Evolutionary conservation across 2,797 vertebrate species (phyloP).

Genomic region (Okamejei kenojei): DNA sequence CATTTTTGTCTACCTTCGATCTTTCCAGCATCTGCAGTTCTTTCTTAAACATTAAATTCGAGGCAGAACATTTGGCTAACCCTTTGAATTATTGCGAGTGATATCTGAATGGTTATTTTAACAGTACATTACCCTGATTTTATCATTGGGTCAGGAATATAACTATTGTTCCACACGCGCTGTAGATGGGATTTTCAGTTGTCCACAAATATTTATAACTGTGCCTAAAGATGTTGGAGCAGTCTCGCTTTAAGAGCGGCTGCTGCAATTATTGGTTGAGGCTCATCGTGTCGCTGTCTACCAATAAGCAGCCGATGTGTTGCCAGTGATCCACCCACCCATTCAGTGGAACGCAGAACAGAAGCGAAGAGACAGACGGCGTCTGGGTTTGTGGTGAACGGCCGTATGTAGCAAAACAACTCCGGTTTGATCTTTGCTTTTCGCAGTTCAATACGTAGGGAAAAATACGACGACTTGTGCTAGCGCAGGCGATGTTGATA

Average conservation of each 20-base stretch:
- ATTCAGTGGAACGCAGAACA: background rate
- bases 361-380: background rate
- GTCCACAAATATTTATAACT: no score
- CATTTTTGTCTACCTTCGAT: no score
- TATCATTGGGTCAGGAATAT: no score
- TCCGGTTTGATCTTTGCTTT: background rate
- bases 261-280: slow-evolving; percentile 22
- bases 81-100: no score
- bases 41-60: no score
- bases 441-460: background rate
- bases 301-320: background rate
- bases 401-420: background rate
- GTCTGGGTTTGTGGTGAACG: background rate
- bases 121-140: no score
- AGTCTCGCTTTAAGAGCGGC: background rate
- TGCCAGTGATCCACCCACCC: background rate
- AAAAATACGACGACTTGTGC: no score
- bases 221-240: background rate
- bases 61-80: no score
- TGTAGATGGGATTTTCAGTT: no score
- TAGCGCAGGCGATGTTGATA: background rate
- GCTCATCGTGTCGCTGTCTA: slow-evolving; percentile 29
- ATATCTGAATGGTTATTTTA: no score
- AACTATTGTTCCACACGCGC: no score
- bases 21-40: no score